phyloP scores from a whole-genome alignment of 2,113 vertebrate genomes.

The Plestiodon gilberti region DNA sequence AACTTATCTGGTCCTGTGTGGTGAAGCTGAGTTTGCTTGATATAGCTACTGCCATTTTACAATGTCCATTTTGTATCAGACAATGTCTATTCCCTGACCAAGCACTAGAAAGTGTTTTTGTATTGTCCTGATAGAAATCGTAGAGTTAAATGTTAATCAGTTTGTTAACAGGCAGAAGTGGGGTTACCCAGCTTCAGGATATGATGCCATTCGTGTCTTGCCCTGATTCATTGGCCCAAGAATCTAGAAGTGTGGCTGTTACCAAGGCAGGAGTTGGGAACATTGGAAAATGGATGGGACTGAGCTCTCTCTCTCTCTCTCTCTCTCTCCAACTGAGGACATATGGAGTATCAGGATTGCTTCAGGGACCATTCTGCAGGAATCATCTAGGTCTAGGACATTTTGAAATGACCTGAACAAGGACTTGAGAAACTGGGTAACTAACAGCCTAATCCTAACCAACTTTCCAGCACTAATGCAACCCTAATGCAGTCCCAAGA shows the following conservation, averaged over 20 bases:
- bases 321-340: no score
- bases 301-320: background rate
- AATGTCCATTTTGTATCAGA: background rate
- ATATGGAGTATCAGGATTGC: background rate
- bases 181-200: background rate
- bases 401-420: background rate
- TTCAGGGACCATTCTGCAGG: background rate
- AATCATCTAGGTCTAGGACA: background rate
- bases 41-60: background rate
- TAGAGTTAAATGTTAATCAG: background rate
- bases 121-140: no score
- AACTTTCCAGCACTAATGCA: no score
- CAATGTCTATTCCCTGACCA: background rate
- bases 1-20: background rate
- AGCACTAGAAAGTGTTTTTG: background rate
- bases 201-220: background rate
- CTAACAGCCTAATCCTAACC: background rate
- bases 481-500: no score
- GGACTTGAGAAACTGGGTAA: background rate
- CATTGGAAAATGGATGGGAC: background rate
- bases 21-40: background rate
- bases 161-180: background rate
- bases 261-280: background rate
- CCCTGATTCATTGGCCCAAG: background rate
- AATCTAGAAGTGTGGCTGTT: background rate